phyloP scores from a whole-genome alignment of 2,113 vertebrate genomes.

The Tachuris rubrigastra region DNA sequence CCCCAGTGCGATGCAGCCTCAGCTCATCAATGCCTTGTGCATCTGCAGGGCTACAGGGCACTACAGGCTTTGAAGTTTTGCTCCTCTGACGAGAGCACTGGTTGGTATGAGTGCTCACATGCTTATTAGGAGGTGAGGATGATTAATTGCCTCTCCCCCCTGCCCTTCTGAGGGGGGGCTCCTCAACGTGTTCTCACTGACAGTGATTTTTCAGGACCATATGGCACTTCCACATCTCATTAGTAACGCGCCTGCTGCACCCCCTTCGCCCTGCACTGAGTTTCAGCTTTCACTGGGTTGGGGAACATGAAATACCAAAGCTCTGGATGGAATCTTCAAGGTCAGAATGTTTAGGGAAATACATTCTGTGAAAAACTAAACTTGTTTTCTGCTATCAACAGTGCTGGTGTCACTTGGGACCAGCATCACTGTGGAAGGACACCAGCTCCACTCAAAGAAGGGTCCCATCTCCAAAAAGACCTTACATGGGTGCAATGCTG shows the following conservation, averaged over 20 bases:
- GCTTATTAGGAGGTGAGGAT: slow-evolving; percentile 27
- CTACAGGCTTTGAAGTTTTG: slow-evolving; percentile 47
- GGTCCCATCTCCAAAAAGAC: not conserved
- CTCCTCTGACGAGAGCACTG: not conserved
- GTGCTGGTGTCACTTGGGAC: not conserved
- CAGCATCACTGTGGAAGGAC: not conserved
- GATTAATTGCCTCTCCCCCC: slow-evolving; percentile 58
- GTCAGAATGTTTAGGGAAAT: not conserved
- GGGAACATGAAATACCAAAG: not conserved
- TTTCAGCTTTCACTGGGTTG: slow-evolving; percentile 28
- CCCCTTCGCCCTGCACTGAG: fast-evolving
- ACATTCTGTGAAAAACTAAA: not conserved
- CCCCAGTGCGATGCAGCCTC: not conserved
- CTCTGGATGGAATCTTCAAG: not conserved
- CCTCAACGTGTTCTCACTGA: not conserved
- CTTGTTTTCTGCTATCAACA: fast-evolving
- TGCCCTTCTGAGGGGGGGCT: not conserved
- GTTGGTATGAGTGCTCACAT: slow-evolving; percentile 31
- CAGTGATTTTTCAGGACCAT: slow-evolving; percentile 64
- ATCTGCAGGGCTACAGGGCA: slow-evolving; percentile 1
- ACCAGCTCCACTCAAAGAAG: not conserved
- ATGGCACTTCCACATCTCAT: slow-evolving; percentile 55
- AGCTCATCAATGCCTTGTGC: not conserved
- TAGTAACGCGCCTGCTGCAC: not conserved
- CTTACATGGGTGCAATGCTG: fast-evolving